Conservation (phyloP, 2,113 vertebrate species). For the Atlantisia rogersi region DNA sequence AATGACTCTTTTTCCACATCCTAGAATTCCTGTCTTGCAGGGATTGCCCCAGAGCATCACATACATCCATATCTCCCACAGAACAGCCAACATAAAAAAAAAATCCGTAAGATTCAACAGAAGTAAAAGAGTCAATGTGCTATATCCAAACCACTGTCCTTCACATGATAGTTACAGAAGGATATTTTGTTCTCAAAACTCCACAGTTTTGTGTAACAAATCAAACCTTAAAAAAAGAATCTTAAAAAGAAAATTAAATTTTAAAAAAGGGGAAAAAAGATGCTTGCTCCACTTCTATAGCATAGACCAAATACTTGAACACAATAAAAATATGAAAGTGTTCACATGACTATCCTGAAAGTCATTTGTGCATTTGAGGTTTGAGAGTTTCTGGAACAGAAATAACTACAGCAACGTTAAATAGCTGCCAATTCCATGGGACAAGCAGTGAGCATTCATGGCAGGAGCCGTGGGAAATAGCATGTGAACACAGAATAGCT, state of each 20-base stretch:
- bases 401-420: background rate
- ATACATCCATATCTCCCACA: background rate
- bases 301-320: background rate
- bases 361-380: no score
- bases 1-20: background rate
- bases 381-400: background rate
- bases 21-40: background rate
- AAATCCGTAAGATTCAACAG: background rate
- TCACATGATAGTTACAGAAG: background rate
- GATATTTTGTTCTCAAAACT: background rate
- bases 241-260: background rate
- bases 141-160: background rate
- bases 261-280: accelerated
- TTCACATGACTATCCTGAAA: background rate
- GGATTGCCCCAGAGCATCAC: background rate
- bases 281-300: accelerated
- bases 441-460: background rate
- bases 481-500: background rate
- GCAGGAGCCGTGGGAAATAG: background rate
- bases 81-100: background rate
- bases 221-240: background rate
- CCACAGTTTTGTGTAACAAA: background rate
- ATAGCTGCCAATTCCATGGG: background rate
- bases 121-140: background rate
- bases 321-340: background rate